A percentile compares a stretch with the other conserved stretches of the same genome.
Evolutionary conservation across 2,797 vertebrate species (phyloP).

Genomic region (Limnodromus scolopaceus): DNA sequence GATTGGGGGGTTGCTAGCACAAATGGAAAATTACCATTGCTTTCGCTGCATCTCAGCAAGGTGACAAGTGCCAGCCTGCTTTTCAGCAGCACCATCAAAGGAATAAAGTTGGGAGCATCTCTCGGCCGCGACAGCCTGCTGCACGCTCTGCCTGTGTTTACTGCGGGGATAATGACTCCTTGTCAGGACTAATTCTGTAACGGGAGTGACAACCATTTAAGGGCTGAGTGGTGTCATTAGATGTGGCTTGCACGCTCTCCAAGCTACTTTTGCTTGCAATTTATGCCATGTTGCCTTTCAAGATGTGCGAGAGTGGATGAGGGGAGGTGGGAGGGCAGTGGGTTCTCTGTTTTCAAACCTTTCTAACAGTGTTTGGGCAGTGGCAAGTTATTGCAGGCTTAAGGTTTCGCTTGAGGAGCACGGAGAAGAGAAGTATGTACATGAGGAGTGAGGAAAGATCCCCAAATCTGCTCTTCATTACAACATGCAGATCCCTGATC

Average conservation of each 20-base stretch:
- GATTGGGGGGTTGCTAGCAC: rapidly evolving
- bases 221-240: slow-evolving; percentile 42
- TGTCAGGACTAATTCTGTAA: slow-evolving; percentile 52
- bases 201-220: slow-evolving; percentile 52
- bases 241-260: not conserved
- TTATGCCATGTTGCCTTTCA: not conserved
- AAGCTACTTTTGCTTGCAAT: not conserved
- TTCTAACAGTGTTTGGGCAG: not conserved
- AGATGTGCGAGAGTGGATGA: not conserved
- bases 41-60: not conserved
- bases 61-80: not conserved
- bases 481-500: not conserved
- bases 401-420: not conserved
- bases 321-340: not conserved
- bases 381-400: not conserved
- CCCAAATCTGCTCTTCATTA: not conserved
- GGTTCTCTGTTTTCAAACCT: not conserved
- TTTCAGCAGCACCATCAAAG: not conserved
- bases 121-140: not conserved
- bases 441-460: not conserved
- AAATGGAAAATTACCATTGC: not conserved
- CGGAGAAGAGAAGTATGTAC: not conserved
- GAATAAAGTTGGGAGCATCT: not conserved
- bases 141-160: not conserved
- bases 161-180: slow-evolving; percentile 34